Base-by-base conservation (phyloP, 2,888 invertebrate genomes). In the Nineta flava region DNA sequence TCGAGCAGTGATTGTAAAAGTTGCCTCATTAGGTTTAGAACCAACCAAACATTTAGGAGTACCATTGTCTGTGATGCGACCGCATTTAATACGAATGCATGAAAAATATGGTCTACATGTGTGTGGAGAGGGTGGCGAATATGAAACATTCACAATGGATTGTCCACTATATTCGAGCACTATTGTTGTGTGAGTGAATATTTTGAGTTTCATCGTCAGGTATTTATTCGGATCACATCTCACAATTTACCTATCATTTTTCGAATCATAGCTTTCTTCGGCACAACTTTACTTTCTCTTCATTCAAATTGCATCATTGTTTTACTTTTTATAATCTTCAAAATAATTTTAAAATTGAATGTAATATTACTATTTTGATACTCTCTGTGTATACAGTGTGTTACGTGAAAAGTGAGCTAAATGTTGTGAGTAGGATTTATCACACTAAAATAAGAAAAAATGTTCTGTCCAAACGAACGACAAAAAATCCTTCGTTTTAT, bases 121-220 rank as follows among this genome's bases (percentile, higher is more conserved):
- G 41, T 96, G 95, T 69, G 99, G 99, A 16, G 99, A 99, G 72
- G 99, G 99, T 45, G 99, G 99, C 48, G 99, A 99, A 69, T 99
- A 95, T 65, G 99, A 99, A 72, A 93, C 96, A 31, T 88, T 99
- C 65, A 95, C 95, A 7, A 72, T 96, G 53, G 95, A 99, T 73
- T 97, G 97, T 68, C 96, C 97, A 6, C 73, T 99, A 53, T 97
- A 95, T 71, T 83, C 79, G 64, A 90, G 90, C 68, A 79, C 80
- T 63, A 83, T 96, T 68, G 77, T 87, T 57, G 77, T 95, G 92
- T 93, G 72, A 83, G 88, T 81, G 61, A 35, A 46, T 38, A 38
- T 26, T 26, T 26, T 47, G 35, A 46, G 34, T 42, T 40, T 40
- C 46, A 50, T 35, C 46, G 47, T 52, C 35, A 45, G 44, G 51